Evolutionary conservation across 1,140 invertebrate species (phyloP).

Genomic region (Drepana arcuata): DNA sequence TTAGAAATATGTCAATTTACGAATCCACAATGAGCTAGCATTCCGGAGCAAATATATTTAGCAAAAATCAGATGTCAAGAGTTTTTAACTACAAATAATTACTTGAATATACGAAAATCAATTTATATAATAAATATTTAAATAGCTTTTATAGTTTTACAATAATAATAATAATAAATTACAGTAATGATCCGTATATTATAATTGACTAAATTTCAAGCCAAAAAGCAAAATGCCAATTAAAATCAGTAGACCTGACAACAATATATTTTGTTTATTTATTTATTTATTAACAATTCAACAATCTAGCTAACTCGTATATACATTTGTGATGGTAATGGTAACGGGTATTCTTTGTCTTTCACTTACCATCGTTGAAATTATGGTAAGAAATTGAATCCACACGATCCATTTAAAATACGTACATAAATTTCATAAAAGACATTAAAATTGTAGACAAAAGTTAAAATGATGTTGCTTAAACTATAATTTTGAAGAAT

Average conservation of each 20-base stretch:
- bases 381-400: conserved; percentile 2
- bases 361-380: conserved; percentile 7
- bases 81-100: not conserved
- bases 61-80: conserved; percentile 60
- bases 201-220: conserved; percentile 23
- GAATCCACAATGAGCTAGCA: too few species aligned
- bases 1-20: too few species aligned
- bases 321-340: conserved; percentile 50
- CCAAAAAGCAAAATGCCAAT: conserved; percentile 15
- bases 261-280: conserved; percentile 8
- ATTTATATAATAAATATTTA: conserved; percentile 9
- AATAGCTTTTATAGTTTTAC: conserved; percentile 11
- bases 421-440: too few species aligned
- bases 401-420: too few species aligned
- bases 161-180: conserved; percentile 16
- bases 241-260: conserved; percentile 4
- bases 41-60: too few species aligned
- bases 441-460: too few species aligned
- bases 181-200: conserved; percentile 1
- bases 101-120: not conserved
- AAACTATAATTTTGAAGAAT: too few species aligned
- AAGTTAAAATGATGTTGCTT: too few species aligned
- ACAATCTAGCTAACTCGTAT: conserved; percentile 44
- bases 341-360: conserved; percentile 40
- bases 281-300: conserved; percentile 35